phyloP scores from a whole-genome alignment of 30 jellyfish, hydroid and myxozoan species.

The Hydractinia echinata region DNA sequence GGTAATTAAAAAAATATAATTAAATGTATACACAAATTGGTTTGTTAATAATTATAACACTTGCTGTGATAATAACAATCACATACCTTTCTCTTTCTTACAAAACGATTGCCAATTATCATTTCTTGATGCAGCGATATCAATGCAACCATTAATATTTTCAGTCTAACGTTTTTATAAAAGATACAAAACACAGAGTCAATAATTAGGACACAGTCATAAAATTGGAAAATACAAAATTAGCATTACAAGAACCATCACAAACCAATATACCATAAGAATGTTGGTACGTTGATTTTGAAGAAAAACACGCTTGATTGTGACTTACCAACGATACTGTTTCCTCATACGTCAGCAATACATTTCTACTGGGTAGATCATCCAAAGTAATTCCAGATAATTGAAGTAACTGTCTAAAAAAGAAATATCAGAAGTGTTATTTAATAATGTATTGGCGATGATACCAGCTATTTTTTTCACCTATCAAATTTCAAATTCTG shows the following conservation, averaged over 20 bases:
- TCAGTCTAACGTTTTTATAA: constrained; percentile 55
- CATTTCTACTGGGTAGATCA: constrained; percentile 30
- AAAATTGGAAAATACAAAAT: no score
- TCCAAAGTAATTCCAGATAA: constrained; percentile 42
- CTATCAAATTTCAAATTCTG: no score
- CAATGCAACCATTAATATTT: constrained; percentile 64
- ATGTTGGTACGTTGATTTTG: background rate
- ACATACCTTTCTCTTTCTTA: constrained; percentile 65
- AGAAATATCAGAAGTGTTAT: background rate
- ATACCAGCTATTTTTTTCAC: no score
- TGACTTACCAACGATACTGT: constrained; percentile 51
- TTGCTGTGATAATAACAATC: background rate
- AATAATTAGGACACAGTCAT: background rate
- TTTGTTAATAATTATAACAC: background rate
- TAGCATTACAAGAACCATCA: no score
- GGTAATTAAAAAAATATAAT: background rate
- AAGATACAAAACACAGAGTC: background rate
- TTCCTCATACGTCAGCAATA: constrained; percentile 54
- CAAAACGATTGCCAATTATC: constrained; percentile 91
- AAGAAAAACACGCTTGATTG: background rate
- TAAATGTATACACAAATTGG: no score
- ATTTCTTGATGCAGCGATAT: constrained; percentile 71
- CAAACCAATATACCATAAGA: background rate
- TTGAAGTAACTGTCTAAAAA: constrained; percentile 21
- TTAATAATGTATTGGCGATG: no score